Evolutionary conservation across 2,113 vertebrate species (phyloP).

Genomic region (Epinephelus moara): DNA sequence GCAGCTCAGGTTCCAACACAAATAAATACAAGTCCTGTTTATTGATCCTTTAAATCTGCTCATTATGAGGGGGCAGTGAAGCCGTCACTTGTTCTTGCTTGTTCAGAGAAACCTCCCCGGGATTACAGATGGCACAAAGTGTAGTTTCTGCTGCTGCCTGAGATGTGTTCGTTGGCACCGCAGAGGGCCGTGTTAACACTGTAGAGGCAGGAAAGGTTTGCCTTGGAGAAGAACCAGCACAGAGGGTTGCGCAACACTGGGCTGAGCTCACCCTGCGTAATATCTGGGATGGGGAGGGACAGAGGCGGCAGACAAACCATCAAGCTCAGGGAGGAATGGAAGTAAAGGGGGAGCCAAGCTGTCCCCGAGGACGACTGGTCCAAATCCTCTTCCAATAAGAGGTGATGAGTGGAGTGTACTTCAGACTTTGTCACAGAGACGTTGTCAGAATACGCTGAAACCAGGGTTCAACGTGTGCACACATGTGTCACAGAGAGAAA

Average conservation of each 20-base stretch:
- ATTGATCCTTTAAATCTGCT: conserved; percentile 41
- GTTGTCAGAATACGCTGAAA: conserved; percentile 14
- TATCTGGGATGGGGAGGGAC: conserved; percentile 43
- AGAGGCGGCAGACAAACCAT: conserved; percentile 7
- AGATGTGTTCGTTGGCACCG: conserved; percentile 70
- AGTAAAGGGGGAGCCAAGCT: background rate
- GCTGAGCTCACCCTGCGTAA: conserved; percentile 52
- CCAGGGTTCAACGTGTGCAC: background rate
- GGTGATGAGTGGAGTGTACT: conserved; percentile 45
- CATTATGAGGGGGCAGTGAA: conserved; percentile 11
- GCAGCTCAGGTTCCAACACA: conserved; percentile 33
- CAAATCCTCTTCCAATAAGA: conserved; percentile 52
- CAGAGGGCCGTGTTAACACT: conserved; percentile 42
- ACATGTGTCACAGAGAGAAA: background rate
- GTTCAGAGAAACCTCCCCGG: conserved; percentile 18
- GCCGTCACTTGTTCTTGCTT: conserved; percentile 29
- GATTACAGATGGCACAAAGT: conserved; percentile 53
- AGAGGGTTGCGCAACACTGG: conserved; percentile 61
- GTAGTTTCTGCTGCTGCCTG: conserved; percentile 47
- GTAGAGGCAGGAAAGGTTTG: conserved; percentile 61
- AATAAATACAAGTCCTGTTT: conserved; percentile 33
- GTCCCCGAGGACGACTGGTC: conserved; percentile 22
- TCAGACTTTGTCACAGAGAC: conserved; percentile 14
- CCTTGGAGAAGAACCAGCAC: conserved; percentile 66
- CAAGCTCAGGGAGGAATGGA: background rate